Base-by-base conservation (phyloP, 2,113 vertebrate genomes). In the Taurulus bubalis region DNA sequence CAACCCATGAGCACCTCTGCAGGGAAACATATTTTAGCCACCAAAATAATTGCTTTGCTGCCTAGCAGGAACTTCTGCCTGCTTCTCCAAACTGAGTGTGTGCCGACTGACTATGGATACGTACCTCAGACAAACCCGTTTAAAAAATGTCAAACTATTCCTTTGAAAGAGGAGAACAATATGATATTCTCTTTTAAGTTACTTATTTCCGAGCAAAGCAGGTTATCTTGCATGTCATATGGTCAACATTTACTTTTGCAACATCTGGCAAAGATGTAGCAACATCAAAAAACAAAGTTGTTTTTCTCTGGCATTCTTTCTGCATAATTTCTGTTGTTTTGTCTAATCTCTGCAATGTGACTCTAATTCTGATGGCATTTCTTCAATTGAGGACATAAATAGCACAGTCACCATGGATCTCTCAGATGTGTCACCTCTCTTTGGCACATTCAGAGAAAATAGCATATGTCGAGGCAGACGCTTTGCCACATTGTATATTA, bases 321-420 rank as follows among this genome's bases (percentile, higher is more conserved):
- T 3, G 20, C 36, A 63, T 69, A 26, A 58, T 49, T 55, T 72
- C 42, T 53, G 36, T 38, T 28, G 47, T 80, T 60, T 24, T 67
- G 28, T 87, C 62, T 82, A 72, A 75, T 80, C 67, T 68, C 56
- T 38, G 30, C 55, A 55, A 36, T 80, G 38, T 40, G 14, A 72
- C 32, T 77, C 51, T 51, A 15, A 76, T 71, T 84, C 32, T 45
- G 51, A 71, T 70, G 72, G 7, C 51, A 42, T 60, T 71, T 64
- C 55, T 63, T 85, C 40, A 70, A 45, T 60, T 64, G 59, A 30
- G 38, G 64, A 77, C 81, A 67, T 62, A 86, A 87, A 87, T 79
- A 90, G 58, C 32, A 9, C 47, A 8, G 78, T 71, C 79, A 77
- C 65, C 40, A 62, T 67, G 75, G 55, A 70, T 83, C 64, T 58